phyloP scores from a whole-genome alignment of 92 coral and sea anemone genomes.

The Nematostella vectensis region DNA sequence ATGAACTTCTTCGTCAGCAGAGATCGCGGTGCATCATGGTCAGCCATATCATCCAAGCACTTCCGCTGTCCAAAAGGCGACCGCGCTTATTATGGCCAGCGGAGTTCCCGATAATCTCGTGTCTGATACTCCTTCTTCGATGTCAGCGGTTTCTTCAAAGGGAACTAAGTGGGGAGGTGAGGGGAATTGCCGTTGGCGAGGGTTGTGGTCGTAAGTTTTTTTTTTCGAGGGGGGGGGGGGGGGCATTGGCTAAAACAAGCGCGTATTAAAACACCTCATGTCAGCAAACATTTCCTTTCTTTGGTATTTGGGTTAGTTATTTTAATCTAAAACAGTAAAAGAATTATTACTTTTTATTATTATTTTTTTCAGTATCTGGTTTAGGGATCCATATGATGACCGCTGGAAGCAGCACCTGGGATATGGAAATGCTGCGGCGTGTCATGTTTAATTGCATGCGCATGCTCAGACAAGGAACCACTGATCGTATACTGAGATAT shows the following conservation, averaged over 20 bases:
- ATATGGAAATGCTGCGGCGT: slow-evolving; percentile 79
- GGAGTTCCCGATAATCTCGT: slow-evolving; percentile 71
- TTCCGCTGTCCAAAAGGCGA: slow-evolving; percentile 23
- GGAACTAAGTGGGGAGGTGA: slow-evolving; percentile 82
- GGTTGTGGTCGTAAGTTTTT: neutral
- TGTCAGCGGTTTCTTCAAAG: slow-evolving; percentile 27
- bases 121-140: slow-evolving; percentile 30
- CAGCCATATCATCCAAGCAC: slow-evolving; percentile 27
- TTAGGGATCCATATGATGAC: slow-evolving; percentile 69
- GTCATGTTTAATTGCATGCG: no score
- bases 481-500: no score
- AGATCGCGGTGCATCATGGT: slow-evolving; percentile 51
- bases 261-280: neutral
- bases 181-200: neutral
- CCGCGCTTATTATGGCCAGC: slow-evolving; percentile 44
- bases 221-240: no score
- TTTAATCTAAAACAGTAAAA: no score
- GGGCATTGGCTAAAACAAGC: neutral
- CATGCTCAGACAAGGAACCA: no score
- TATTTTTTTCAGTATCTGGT: slow-evolving; percentile 44
- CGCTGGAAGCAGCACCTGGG: slow-evolving; percentile 57
- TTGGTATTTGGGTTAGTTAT: no score
- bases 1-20: slow-evolving; percentile 57
- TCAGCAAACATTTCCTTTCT: neutral
- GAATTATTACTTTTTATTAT: no score